Conservation (phyloP, 1,140 invertebrate genomes). For the Bathynomus jamesi region DNA sequence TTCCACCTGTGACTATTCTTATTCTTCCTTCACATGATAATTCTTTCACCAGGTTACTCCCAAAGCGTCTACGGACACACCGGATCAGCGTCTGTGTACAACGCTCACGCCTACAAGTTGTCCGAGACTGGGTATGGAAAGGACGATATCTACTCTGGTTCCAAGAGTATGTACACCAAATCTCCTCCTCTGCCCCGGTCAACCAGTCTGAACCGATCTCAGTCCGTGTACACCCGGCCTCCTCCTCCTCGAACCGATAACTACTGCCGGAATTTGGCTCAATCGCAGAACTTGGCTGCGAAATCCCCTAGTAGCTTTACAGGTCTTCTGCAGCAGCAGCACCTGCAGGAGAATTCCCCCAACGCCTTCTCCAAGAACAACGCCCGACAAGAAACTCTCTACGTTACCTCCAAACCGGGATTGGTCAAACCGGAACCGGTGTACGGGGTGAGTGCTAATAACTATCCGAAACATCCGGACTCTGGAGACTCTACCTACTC, state of each 20-base stretch:
- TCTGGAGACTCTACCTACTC: not conserved
- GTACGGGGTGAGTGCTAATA: not conserved
- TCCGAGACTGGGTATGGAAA: slow-evolving; percentile 52
- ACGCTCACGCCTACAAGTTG: slow-evolving; percentile 50
- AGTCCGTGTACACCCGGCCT: slow-evolving; percentile 71
- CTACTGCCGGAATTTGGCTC: not conserved
- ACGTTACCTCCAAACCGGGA: not conserved
- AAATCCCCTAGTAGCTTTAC: not conserved
- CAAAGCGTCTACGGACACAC: slow-evolving; percentile 33
- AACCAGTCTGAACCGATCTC: slow-evolving; percentile 62
- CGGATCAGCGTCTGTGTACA: slow-evolving; percentile 44
- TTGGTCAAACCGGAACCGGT: not conserved
- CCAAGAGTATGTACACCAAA: slow-evolving; percentile 72
- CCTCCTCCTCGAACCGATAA: slow-evolving; percentile 46
- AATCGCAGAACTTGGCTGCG: not conserved
- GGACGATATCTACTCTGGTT: slow-evolving; percentile 62
- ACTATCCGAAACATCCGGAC: not conserved
- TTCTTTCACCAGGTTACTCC: slow-evolving; percentile 27
- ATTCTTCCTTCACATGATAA: too few species aligned
- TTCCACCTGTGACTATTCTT: too few species aligned
- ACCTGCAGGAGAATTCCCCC: not conserved
- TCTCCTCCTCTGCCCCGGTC: slow-evolving; percentile 61
- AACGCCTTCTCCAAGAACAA: not conserved
- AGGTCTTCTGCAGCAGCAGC: not conserved
- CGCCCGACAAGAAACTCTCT: not conserved